Evolutionary conservation across 2,888 invertebrate species (phyloP).

Genomic region (Tetranychus truncatus): DNA sequence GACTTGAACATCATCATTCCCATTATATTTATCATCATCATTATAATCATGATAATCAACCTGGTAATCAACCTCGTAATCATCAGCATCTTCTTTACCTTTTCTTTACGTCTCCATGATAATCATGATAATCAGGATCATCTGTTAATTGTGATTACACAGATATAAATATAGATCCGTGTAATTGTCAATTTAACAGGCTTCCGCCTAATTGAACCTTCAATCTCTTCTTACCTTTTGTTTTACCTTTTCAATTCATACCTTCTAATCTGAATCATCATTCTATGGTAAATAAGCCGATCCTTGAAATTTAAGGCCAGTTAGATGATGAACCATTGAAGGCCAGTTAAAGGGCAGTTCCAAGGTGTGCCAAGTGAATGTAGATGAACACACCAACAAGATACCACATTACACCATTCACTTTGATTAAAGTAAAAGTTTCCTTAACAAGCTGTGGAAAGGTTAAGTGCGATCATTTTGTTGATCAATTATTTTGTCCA

Average conservation of each 20-base stretch:
- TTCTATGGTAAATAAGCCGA: not conserved
- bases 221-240: not conserved
- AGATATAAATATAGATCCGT: slow-evolving; percentile 1
- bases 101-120: not conserved
- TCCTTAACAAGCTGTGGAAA: not conserved
- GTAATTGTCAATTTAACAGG: not conserved
- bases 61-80: too few species aligned
- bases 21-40: not conserved
- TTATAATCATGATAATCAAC: too few species aligned
- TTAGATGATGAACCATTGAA: not conserved
- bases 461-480: not conserved
- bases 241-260: not conserved
- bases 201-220: not conserved
- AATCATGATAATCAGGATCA: not conserved
- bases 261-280: not conserved
- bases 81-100: too few species aligned
- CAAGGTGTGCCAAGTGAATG: not conserved
- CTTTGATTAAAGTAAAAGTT: not conserved
- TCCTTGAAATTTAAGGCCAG: not conserved
- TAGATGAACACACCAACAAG: not conserved
- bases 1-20: not conserved
- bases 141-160: not conserved
- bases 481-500: too few species aligned
- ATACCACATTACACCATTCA: not conserved
- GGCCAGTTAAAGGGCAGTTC: not conserved